Base-by-base conservation (phyloP, 2,797 vertebrate genomes). In the Gymnoscopelus braueri region DNA sequence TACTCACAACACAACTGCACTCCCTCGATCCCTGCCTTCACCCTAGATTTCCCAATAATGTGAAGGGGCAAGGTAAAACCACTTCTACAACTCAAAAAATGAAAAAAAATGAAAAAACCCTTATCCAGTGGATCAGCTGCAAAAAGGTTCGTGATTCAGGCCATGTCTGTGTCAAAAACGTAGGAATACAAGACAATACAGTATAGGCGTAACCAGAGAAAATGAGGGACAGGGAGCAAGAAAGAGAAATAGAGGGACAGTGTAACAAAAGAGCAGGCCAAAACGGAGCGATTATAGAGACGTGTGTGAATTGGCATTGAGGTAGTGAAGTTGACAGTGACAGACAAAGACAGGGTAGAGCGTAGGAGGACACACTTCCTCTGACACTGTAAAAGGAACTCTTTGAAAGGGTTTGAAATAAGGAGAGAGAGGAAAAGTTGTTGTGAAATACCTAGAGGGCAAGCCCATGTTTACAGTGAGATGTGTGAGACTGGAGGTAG, bases 281-380 rank as follows among this genome's bases (percentile, higher is more conserved):
- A 64, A 80, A 63, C 1, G 32, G 60, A 73, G 71, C 71, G 61
- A 85, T 77, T 73, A 80, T 72, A 62, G 32, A 44, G 67, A 82
- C 65, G 26, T 65, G 69, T 70, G 60, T 87, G 74, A 72, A 72
- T 59, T 71, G 74, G 69, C 71, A 70, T 69, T 75, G 61, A 66
- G 84, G 82, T 82, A 81, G 81, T 19, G 44, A 57, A 49, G 26
- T 63, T 75, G 66, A 80, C 72, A 83, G 77, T 81, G 75, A 80
- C 79, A 85, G 59, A 66, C 71, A 85, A 79, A 84, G 71, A 82
- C 74, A 72, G 69, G 69, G 64, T 72, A 87, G 80, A 72, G 89
- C 60, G 91, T 91, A 88, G 91, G 91, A 89, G 91, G 92, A 90
- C 80, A 85, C 79, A 88, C 91, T 93, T 93, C 93, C 92, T 91